Evolutionary conservation across 2,113 vertebrate genomes (phyloP).

Genomic region (Siphamia tubifer): DNA sequence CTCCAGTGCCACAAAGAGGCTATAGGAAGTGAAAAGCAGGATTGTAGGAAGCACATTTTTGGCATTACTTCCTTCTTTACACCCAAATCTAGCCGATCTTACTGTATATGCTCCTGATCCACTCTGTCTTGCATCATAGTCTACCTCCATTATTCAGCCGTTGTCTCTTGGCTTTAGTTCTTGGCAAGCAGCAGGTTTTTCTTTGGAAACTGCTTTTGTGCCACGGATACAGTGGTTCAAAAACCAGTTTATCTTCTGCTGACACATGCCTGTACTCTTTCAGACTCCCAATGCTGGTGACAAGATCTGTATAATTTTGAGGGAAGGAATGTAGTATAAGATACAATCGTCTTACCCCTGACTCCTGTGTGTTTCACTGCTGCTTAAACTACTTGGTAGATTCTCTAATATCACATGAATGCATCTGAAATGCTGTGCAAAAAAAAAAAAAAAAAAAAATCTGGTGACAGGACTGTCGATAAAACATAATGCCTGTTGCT

Average conservation of each 20-base stretch:
- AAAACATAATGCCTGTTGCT: neutral
- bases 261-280: constrained; percentile 39
- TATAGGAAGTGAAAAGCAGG: constrained; percentile 4
- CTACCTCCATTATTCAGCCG: constrained; percentile 46
- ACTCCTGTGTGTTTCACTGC: constrained; percentile 4
- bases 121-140: constrained; percentile 24
- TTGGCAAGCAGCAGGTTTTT: constrained; percentile 32
- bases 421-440: neutral
- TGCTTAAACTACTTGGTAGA: neutral
- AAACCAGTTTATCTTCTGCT: constrained; percentile 47
- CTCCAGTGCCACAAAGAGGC: constrained; percentile 12
- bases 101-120: neutral
- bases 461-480: neutral
- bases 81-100: constrained; percentile 6
- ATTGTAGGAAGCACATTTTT: constrained; percentile 39
- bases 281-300: constrained; percentile 2
- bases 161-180: constrained; percentile 36
- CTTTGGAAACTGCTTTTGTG: constrained; percentile 24
- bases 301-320: constrained; percentile 4
- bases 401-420: neutral
- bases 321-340: constrained; percentile 7
- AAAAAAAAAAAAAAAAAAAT: too few species aligned
- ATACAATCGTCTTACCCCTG: neutral
- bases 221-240: constrained; percentile 21
- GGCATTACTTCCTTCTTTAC: constrained; percentile 19